Evolutionary conservation across 2,113 vertebrate genomes (phyloP).

Genomic region (Pseudopodoces humilis): DNA sequence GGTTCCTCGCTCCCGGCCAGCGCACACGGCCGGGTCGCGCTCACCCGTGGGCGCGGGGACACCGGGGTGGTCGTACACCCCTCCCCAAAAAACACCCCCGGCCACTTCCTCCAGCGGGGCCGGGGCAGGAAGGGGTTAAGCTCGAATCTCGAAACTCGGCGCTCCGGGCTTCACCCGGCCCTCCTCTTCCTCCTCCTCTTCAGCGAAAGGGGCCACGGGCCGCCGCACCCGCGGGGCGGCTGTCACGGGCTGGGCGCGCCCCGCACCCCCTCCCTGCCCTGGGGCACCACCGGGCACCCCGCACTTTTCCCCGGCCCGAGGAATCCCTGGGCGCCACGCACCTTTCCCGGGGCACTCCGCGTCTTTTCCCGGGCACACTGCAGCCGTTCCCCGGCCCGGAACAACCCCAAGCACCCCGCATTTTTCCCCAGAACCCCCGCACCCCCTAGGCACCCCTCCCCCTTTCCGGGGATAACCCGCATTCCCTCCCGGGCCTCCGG

Average conservation of each 20-base stretch:
- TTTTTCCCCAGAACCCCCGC: background rate
- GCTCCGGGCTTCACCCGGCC: background rate
- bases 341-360: background rate
- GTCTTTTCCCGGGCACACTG: background rate
- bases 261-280: background rate
- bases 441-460: background rate
- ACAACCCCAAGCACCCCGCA: background rate
- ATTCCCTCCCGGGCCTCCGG: background rate
- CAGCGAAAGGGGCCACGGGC: constrained; percentile 23
- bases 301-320: background rate
- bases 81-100: background rate
- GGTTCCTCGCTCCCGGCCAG: background rate
- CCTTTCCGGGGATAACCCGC: background rate
- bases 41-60: background rate
- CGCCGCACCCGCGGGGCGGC: background rate
- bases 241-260: background rate
- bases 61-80: background rate
- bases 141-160: constrained; percentile 15
- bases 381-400: background rate
- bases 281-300: background rate
- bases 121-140: background rate
- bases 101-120: background rate
- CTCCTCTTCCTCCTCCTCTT: constrained; percentile 24
- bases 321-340: background rate
- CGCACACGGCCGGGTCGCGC: background rate